phyloP scores from a whole-genome alignment of 2,113 vertebrate genomes.

The Bettongia penicillata region DNA sequence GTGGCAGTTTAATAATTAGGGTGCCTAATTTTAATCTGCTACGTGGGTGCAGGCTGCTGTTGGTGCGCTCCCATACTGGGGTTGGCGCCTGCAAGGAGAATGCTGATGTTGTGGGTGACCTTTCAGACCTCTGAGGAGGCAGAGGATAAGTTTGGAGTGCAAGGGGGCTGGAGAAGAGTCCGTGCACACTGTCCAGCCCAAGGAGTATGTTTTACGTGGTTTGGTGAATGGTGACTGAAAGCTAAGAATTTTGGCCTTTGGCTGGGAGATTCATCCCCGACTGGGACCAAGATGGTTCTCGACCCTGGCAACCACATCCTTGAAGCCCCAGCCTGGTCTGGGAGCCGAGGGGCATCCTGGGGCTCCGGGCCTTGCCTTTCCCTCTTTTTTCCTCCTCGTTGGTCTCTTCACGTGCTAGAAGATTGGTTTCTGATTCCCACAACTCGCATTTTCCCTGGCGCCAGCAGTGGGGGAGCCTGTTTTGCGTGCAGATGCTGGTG shows the following conservation, averaged over 20 bases:
- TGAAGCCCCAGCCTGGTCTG: not conserved
- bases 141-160: too few species aligned
- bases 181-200: accelerated
- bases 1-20: conserved; percentile 55
- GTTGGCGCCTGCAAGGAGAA: not conserved
- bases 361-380: conserved; percentile 23
- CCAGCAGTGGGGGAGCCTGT: not conserved
- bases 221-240: not conserved
- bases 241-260: too few species aligned
- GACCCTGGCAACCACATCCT: too few species aligned
- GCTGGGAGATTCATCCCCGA: too few species aligned
- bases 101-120: not conserved
- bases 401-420: conserved; percentile 54
- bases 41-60: conserved; percentile 30
- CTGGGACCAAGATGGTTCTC: too few species aligned
- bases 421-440: conserved; percentile 27
- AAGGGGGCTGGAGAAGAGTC: not conserved
- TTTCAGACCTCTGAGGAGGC: not conserved
- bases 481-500: conserved; percentile 31
- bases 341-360: not conserved
- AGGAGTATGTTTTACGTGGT: accelerated
- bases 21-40: conserved; percentile 61
- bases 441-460: not conserved
- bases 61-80: not conserved
- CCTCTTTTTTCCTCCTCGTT: conserved; percentile 57